phyloP scores from a whole-genome alignment of 2,113 vertebrate genomes.

The Chitala chitala region DNA sequence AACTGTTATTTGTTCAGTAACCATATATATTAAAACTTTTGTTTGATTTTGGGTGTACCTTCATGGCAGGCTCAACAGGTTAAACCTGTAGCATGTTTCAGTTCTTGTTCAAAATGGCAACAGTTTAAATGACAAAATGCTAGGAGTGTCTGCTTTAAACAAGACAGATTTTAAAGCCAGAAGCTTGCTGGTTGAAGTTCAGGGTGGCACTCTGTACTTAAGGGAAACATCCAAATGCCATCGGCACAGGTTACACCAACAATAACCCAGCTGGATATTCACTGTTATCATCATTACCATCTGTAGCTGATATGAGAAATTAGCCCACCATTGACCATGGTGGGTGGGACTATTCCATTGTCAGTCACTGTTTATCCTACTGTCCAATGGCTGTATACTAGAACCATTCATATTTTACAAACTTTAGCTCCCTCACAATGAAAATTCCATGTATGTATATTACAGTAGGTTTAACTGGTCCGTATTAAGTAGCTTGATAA shows the following conservation, averaged over 20 bases:
- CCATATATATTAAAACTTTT: not conserved
- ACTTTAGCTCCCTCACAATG: too few relatives aligned
- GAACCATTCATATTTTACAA: too few relatives aligned
- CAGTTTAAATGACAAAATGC: not conserved
- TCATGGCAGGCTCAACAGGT: not conserved
- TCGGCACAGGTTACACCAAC: too few relatives aligned
- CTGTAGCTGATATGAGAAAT: conserved; percentile 7
- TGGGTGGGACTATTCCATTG: not conserved
- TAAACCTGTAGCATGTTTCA: conserved; percentile 12
- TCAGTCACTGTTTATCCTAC: not conserved
- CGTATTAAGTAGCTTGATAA: too few relatives aligned
- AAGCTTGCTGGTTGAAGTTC: not conserved
- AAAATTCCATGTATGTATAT: too few relatives aligned
- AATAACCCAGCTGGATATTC: not conserved
- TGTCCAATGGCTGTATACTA: not conserved
- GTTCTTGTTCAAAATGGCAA: not conserved
- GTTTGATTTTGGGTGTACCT: conserved; percentile 11
- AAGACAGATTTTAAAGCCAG: too few relatives aligned
- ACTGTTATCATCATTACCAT: not conserved
- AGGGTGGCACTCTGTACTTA: not conserved
- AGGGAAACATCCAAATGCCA: not conserved
- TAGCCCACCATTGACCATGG: not conserved
- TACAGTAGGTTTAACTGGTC: too few relatives aligned
- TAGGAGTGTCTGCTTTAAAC: not conserved
- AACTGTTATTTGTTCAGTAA: conserved; percentile 6